phyloP scores from a whole-genome alignment of 2,888 invertebrate species.

The Invenusta paracnida region DNA sequence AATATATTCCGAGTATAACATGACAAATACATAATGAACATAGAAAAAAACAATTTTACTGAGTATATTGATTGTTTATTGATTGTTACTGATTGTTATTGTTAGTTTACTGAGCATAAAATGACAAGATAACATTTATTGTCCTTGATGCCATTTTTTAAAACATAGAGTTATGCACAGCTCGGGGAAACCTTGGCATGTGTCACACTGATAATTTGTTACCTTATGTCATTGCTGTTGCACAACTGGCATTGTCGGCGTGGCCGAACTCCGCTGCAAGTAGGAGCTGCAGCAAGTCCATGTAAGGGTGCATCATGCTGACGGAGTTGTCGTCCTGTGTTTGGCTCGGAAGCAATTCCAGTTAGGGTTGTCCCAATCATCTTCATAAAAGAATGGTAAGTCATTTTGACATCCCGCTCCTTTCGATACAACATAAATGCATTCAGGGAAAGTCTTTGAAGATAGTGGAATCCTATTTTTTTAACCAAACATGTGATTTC shows the following conservation, averaged over 20 bases:
- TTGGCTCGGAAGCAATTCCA: constrained; percentile 19
- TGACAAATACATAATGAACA: too few species aligned
- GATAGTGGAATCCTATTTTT: constrained; percentile 19
- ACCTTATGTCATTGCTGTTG: constrained; percentile 18
- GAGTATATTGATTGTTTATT: too few species aligned
- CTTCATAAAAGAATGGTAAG: constrained; percentile 22
- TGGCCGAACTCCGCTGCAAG: neutral
- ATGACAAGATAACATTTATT: constrained; percentile 1
- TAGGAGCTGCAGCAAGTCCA: neutral
- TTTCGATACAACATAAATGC: constrained; percentile 21
- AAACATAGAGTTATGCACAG: constrained; percentile 26
- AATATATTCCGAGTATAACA: too few species aligned
- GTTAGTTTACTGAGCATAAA: constrained; percentile 2
- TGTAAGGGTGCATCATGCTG: constrained; percentile 18
- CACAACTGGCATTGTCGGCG: constrained; percentile 23
- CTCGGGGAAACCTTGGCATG: constrained; percentile 4
- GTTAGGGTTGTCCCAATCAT: constrained; percentile 11
- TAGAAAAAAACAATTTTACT: too few species aligned
- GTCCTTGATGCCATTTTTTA: constrained; percentile 19
- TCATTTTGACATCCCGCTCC: constrained; percentile 13
- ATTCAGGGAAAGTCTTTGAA: constrained; percentile 22
- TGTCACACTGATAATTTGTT: constrained; percentile 21
- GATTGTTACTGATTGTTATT: constrained; percentile 1
- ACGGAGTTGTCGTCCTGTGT: constrained; percentile 11
- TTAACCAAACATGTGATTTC: constrained; percentile 11